Evolutionary conservation across 2,888 invertebrate species (phyloP).

Genomic region (Gortyna flavago): DNA sequence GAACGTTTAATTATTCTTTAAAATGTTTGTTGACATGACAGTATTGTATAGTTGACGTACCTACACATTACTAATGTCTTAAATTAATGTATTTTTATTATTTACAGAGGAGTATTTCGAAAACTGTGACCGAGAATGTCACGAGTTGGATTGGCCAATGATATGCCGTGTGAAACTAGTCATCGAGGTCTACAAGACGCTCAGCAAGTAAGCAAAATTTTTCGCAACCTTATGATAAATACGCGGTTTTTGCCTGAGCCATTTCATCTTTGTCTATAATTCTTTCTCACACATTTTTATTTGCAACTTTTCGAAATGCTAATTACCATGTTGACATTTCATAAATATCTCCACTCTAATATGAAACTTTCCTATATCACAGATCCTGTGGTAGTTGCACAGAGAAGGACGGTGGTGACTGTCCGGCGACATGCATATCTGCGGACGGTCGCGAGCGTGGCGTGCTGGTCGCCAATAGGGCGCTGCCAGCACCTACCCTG

Average conservation of each 20-base stretch:
- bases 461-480: constrained; percentile 92
- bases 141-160: constrained; percentile 94
- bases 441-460: constrained; percentile 91
- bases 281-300: constrained; percentile 2
- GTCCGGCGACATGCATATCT: constrained; percentile 91
- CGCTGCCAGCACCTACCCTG: constrained; percentile 91
- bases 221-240: constrained; percentile 15
- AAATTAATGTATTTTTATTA: constrained; percentile 56
- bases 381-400: constrained; percentile 93
- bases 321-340: constrained; percentile 7
- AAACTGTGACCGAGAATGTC: constrained; percentile 94
- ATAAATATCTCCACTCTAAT: constrained; percentile 12
- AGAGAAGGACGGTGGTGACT: constrained; percentile 89
- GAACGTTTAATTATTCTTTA: constrained; percentile 7
- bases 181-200: constrained; percentile 93
- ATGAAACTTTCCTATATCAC: constrained; percentile 42
- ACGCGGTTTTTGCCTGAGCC: constrained; percentile 8
- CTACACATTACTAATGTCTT: constrained; percentile 26
- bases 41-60: background rate
- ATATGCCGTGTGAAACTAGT: constrained; percentile 94
- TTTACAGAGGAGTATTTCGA: constrained; percentile 93
- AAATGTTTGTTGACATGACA: background rate
- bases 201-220: constrained; percentile 91
- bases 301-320: constrained; percentile 31
- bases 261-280: background rate